Conservation (phyloP, 2,888 invertebrate genomes). For the Cosmia trapezina region DNA sequence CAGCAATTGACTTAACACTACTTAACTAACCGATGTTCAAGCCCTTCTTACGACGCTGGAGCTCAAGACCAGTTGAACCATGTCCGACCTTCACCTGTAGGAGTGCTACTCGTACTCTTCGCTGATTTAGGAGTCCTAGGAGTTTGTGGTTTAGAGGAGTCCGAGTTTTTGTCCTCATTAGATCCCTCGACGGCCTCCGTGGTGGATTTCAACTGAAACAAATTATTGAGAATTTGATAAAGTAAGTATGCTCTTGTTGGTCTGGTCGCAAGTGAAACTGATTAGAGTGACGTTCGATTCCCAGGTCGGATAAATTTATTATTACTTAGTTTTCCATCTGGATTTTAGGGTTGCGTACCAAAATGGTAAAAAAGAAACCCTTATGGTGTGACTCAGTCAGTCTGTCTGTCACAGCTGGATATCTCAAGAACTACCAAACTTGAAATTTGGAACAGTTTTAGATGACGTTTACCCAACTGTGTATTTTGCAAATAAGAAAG, state of each 20-base stretch:
- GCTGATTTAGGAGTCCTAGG: constrained; percentile 78
- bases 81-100: constrained; percentile 84
- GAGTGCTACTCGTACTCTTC: constrained; percentile 76
- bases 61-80: constrained; percentile 91
- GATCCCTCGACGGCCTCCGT: constrained; percentile 74
- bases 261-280: background rate
- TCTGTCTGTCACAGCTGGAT: no score
- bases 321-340: background rate
- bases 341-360: no score
- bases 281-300: background rate
- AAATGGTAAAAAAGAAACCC: no score
- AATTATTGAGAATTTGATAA: background rate
- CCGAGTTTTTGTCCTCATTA: constrained; percentile 73
- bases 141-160: constrained; percentile 78
- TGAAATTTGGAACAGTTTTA: no score
- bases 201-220: constrained; percentile 80
- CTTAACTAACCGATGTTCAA: constrained; percentile 43
- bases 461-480: no score
- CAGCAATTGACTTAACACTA: constrained; percentile 43
- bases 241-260: background rate
- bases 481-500: no score
- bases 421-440: no score
- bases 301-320: no score
- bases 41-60: constrained; percentile 36
- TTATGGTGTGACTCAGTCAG: no score